Evolutionary conservation across 2,888 invertebrate genomes (phyloP).

Genomic region (Vannuccia rotundouncinata): DNA sequence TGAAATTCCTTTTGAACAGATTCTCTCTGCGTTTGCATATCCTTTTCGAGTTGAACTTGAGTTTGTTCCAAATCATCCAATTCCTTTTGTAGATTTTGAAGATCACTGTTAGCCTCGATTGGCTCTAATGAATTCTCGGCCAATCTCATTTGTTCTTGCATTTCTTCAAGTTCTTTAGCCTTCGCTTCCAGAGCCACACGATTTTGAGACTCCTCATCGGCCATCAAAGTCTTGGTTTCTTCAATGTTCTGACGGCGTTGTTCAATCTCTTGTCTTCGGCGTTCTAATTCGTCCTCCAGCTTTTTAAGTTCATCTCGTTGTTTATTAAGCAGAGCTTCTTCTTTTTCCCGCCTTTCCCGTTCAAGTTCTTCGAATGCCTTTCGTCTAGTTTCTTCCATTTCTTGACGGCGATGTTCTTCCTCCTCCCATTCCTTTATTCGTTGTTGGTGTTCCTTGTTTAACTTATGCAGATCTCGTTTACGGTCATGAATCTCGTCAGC

Average conservation of each 20-base stretch:
- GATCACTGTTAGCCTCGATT: not conserved
- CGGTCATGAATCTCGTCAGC: constrained; percentile 6
- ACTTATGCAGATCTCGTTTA: not conserved
- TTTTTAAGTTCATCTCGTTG: not conserved
- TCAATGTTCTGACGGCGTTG: not conserved
- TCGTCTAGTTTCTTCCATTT: not conserved
- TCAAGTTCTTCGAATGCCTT: not conserved
- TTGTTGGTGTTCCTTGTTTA: not conserved
- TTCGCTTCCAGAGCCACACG: not conserved
- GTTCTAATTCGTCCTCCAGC: not conserved
- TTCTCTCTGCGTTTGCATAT: not conserved
- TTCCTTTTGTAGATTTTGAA: not conserved
- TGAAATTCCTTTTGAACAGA: not conserved
- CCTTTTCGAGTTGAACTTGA: not conserved
- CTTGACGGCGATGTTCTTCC: not conserved
- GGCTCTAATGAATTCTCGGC: not conserved
- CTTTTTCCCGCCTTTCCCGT: not conserved
- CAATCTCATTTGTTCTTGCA: not conserved
- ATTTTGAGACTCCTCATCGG: not conserved
- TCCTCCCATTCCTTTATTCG: constrained; percentile 4
- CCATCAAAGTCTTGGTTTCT: not conserved
- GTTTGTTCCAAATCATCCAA: not conserved
- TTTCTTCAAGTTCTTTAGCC: not conserved
- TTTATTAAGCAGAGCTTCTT: not conserved
- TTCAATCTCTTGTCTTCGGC: not conserved